Conservation (phyloP, 2,113 vertebrate species). For the Chunga burmeisteri region DNA sequence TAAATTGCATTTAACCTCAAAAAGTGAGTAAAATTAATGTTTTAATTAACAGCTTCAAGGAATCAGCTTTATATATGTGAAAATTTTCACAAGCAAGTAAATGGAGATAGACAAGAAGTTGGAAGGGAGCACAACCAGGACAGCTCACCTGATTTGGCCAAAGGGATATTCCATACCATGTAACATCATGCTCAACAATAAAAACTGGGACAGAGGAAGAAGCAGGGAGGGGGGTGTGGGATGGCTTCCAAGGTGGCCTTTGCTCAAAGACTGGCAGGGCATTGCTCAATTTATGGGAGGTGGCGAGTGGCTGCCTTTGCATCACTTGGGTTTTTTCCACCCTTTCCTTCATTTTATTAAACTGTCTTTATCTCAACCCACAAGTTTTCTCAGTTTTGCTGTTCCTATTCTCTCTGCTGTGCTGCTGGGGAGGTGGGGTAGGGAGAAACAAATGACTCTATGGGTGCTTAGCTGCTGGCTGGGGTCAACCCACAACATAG, state of each 20-base stretch:
- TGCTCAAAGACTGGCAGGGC: background rate
- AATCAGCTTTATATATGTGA: background rate
- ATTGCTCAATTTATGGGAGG: background rate
- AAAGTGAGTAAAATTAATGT: background rate
- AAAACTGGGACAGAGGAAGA: background rate
- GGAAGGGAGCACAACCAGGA: background rate
- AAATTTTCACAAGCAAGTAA: background rate
- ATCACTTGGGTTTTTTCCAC: background rate
- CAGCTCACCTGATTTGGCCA: background rate
- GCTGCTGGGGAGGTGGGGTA: background rate
- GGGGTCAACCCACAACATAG: background rate
- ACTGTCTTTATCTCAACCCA: background rate
- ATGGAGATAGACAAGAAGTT: background rate
- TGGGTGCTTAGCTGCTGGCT: background rate
- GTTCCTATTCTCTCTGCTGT: background rate
- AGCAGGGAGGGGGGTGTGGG: background rate
- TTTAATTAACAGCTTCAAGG: background rate
- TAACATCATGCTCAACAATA: background rate
- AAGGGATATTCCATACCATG: background rate
- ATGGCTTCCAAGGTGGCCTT: background rate
- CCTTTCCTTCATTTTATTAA: background rate
- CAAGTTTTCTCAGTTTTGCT: background rate
- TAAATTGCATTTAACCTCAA: background rate
- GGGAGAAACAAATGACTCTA: background rate
- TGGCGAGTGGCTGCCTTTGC: background rate